Base-by-base conservation (phyloP, 2,888 invertebrate genomes). In the Agrilus cyanescens region DNA sequence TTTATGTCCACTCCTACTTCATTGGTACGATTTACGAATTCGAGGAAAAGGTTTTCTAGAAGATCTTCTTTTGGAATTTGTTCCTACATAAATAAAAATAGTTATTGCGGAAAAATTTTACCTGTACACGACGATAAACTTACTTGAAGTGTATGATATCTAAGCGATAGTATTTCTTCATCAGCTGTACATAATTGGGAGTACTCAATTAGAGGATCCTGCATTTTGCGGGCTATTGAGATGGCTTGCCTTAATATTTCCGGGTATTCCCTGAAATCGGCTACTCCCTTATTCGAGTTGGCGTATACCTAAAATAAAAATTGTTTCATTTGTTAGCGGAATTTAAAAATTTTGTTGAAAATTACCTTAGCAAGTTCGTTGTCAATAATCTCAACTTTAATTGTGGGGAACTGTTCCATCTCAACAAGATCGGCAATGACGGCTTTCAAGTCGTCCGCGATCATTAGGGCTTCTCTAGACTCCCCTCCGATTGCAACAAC, bases 1-100 rank as follows among this genome's bases (percentile, higher is more conserved):
- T 98, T 98, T 8, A 98, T 82, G 59, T 98, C 97, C 0, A 98
- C 93, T 6, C 97, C 97, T 1, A 97, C 96, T 73, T 97, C 97
- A 62, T 97, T 98, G 0, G 95, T 89, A 41, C 93, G 75, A 62
- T 95, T 96, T 2, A 97, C 88, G 58, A 87, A 87, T 70, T 97
- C 95, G 41, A 91, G 67, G 49, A 85, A 82, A 4, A 97, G 72
- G 31, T 85, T 84, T 56, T 89, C 87, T 3, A 90, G 65, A 35
- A 97, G 69, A 40, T 89, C 87, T 44, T 96, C 95, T 59, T 89
- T 89, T 1, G 79, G 65, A 44, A 87, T 65, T 58, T 86, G 83
- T 59, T 86, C 85, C 68, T 85, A 76, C 36, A 43, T 40, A 45
- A 32, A 34, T 33, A 40, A 29, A 36, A 36, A 33, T 7, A 33